Evolutionary conservation across 1,140 invertebrate species (phyloP).

Genomic region (Popillia japonica): DNA sequence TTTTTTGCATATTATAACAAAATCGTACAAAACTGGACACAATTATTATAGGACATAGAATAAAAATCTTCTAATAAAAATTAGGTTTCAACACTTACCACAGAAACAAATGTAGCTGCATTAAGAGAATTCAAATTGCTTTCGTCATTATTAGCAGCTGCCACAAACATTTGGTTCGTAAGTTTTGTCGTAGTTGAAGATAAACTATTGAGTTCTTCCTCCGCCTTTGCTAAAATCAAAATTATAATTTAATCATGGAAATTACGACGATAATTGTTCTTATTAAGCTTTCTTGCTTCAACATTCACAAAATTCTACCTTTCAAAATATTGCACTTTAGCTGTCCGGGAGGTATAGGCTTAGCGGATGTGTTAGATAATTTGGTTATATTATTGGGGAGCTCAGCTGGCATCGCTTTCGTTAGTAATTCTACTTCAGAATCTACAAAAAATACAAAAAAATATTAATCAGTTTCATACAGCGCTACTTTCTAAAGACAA

Average conservation of each 20-base stretch:
- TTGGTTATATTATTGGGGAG: slow-evolving; percentile 75
- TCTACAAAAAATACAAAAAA: slow-evolving; percentile 44
- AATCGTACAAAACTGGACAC: neutral
- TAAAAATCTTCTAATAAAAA: neutral
- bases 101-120: slow-evolving; percentile 76
- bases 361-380: slow-evolving; percentile 65
- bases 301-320: slow-evolving; percentile 64
- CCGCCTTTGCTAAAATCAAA: slow-evolving; percentile 63
- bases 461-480: slow-evolving; percentile 1
- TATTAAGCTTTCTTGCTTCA: too few relatives aligned
- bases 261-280: too few relatives aligned
- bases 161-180: slow-evolving; percentile 66
- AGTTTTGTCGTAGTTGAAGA: slow-evolving; percentile 60
- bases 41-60: neutral
- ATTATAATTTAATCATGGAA: too few relatives aligned
- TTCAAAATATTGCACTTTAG: slow-evolving; percentile 96
- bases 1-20: too few relatives aligned
- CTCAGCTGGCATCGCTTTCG: slow-evolving; percentile 65
- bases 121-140: slow-evolving; percentile 62
- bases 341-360: slow-evolving; percentile 83
- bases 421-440: slow-evolving; percentile 65
- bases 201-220: slow-evolving; percentile 66
- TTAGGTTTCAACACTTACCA: slow-evolving; percentile 67
- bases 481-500: neutral
- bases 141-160: slow-evolving; percentile 59